Evolutionary conservation across 1,140 invertebrate species (phyloP).

Genomic region (Nomia melanderi): DNA sequence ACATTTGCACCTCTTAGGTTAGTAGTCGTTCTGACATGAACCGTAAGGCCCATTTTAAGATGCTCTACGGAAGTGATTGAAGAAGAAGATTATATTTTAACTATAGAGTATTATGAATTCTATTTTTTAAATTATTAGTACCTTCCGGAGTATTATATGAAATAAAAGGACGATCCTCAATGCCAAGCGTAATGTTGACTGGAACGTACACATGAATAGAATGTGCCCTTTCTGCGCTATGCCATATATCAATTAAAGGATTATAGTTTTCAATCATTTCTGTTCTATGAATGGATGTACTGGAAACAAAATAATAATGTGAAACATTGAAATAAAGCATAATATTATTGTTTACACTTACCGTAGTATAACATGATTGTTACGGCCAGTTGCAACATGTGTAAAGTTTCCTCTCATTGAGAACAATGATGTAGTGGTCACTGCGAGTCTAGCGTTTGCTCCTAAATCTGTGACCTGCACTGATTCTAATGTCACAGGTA

Average conservation of each 20-base stretch:
- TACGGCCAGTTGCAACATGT: slow-evolving; percentile 76
- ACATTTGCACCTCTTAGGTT: slow-evolving; percentile 70
- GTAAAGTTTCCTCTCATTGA: slow-evolving; percentile 83
- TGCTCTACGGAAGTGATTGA: slow-evolving; percentile 61
- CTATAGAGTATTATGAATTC: neutral
- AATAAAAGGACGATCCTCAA: slow-evolving; percentile 74
- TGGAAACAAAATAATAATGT: slow-evolving; percentile 58
- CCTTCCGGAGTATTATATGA: slow-evolving; percentile 75
- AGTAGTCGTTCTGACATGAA: slow-evolving; percentile 74
- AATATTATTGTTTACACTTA: slow-evolving; percentile 69
- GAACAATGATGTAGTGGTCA: slow-evolving; percentile 80
- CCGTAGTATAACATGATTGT: slow-evolving; percentile 83
- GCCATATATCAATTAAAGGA: slow-evolving; percentile 82
- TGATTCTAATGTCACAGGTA: slow-evolving; percentile 80
- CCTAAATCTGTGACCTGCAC: slow-evolving; percentile 81
- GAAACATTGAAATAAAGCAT: slow-evolving; percentile 5
- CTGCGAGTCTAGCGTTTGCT: slow-evolving; percentile 80
- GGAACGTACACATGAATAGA: slow-evolving; percentile 83
- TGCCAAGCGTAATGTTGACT: slow-evolving; percentile 78
- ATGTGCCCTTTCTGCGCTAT: slow-evolving; percentile 82
- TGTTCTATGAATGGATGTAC: slow-evolving; percentile 82
- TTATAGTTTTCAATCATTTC: slow-evolving; percentile 83
- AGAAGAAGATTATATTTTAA: neutral
- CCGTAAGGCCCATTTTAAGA: slow-evolving; percentile 72
- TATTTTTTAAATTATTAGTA: slow-evolving; percentile 46